phyloP scores from a whole-genome alignment of 2,797 vertebrate genomes.

The Nannoperca obscura region DNA sequence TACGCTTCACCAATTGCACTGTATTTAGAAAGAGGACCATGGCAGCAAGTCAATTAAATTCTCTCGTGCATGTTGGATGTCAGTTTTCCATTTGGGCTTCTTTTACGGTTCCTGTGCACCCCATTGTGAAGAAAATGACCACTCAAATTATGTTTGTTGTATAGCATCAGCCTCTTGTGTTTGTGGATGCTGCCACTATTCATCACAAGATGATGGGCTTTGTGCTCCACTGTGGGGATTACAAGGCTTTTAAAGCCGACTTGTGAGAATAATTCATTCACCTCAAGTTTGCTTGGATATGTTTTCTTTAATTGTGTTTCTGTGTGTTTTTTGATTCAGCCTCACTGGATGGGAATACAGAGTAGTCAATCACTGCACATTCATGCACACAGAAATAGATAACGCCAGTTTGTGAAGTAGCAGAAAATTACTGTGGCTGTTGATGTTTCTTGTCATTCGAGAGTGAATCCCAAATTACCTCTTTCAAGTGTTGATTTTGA shows the following conservation, averaged over 20 bases:
- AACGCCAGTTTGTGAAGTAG: constrained; percentile 39
- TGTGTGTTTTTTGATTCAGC: constrained; percentile 35
- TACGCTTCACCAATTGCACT: neutral
- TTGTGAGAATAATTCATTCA: constrained; percentile 62
- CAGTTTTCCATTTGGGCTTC: constrained; percentile 41
- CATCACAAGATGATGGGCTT: constrained; percentile 65
- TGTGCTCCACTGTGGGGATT: constrained; percentile 54
- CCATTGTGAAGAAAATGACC: constrained; percentile 55
- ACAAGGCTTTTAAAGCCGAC: constrained; percentile 51
- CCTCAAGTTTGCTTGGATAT: constrained; percentile 51
- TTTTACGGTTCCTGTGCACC: constrained; percentile 38
- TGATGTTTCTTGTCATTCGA: constrained; percentile 49
- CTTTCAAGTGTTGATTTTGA: constrained; percentile 38
- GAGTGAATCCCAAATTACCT: constrained; percentile 52
- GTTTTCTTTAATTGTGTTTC: constrained; percentile 60
- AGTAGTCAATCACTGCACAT: constrained; percentile 49
- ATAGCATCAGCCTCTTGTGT: constrained; percentile 50
- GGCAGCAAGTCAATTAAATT: constrained; percentile 28
- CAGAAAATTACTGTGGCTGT: constrained; percentile 43
- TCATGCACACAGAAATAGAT: constrained; percentile 43
- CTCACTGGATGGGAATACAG: constrained; percentile 22
- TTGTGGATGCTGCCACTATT: constrained; percentile 50
- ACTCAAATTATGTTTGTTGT: constrained; percentile 56
- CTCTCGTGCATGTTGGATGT: constrained; percentile 19
- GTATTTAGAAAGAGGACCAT: constrained; percentile 13